Evolutionary conservation across 2,888 invertebrate species (phyloP).

Genomic region (Eutolmus rufibarbis): DNA sequence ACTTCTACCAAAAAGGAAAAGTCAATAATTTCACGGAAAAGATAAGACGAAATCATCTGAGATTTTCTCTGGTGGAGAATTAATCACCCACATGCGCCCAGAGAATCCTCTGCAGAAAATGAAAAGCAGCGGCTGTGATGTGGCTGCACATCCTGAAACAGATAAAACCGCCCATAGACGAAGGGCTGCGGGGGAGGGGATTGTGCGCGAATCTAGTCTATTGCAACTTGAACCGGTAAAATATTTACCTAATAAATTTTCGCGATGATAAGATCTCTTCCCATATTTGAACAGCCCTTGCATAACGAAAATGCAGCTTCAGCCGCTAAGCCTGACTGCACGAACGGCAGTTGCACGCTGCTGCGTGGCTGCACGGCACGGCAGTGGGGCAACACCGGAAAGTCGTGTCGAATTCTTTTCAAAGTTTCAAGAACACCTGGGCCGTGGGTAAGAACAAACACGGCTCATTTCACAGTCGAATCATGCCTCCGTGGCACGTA

Average conservation of each 20-base stretch:
- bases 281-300: neutral
- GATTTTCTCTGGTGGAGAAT: neutral
- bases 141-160: neutral
- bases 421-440: neutral
- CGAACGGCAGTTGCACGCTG: neutral
- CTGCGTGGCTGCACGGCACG: neutral
- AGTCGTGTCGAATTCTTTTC: neutral
- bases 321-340: neutral
- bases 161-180: neutral
- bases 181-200: neutral
- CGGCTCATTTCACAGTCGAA: slow-evolving; percentile 9
- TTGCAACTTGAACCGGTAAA: neutral
- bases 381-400: neutral
- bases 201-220: neutral
- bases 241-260: neutral
- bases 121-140: neutral
- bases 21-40: neutral
- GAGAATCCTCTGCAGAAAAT: neutral
- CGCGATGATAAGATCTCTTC: neutral
- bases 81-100: neutral
- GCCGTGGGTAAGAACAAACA: neutral
- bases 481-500: neutral
- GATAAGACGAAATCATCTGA: neutral
- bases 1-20: neutral
- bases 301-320: neutral